Evolutionary conservation across 2,888 invertebrate species (phyloP), one percentile per base, ranked within the genome.

Genomic region (Petrolisthes manimaculis): DNA sequence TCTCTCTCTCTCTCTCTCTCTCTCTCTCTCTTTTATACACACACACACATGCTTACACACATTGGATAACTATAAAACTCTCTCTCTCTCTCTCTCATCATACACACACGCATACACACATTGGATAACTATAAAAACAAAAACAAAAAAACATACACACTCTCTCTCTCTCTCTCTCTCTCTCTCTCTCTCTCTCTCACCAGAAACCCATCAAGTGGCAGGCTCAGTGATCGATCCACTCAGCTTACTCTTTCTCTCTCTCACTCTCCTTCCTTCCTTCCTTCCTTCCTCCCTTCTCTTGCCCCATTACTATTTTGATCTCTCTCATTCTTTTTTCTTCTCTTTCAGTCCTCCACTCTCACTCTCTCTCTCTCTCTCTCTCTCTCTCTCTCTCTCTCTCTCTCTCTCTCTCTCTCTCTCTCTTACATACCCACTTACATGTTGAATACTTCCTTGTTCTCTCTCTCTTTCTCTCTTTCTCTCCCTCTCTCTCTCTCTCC

Each of bases 161-260:
- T n/a, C n/a, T n/a, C n/a, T 71, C 71, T 71, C 71, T n/a, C 71
- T 71, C 71, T n/a, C n/a, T n/a, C 71, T 71, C 71, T n/a, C n/a
- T 71, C 71, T n/a, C n/a, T n/a, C 71, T n/a, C n/a, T 71, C 71
- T n/a, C 71, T 71, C 71, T n/a, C 71, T 71, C 71, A n/a, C n/a
- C n/a, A 61, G 61, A 61, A 61, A 61, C 61, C 61, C 61, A 61
- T 61, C 61, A 61, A 61, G 61, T 61, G 61, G 61, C 61, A 14
- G 61, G 61, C 6, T 14, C 14, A 61, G 61, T 61, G 61, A 61
- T 61, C 61, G 61, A 61, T 61, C 61, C 61, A 61, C 61, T 14
- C 61, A 61, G 61, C 8, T 61, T 61, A 12, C 71, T 71, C n/a
- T n/a, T 71, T n/a, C n/a, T n/a, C 71, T 71, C 71, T 80, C 80